Conservation (phyloP, 2,888 invertebrate species). For the Hydraecia micacea region DNA sequence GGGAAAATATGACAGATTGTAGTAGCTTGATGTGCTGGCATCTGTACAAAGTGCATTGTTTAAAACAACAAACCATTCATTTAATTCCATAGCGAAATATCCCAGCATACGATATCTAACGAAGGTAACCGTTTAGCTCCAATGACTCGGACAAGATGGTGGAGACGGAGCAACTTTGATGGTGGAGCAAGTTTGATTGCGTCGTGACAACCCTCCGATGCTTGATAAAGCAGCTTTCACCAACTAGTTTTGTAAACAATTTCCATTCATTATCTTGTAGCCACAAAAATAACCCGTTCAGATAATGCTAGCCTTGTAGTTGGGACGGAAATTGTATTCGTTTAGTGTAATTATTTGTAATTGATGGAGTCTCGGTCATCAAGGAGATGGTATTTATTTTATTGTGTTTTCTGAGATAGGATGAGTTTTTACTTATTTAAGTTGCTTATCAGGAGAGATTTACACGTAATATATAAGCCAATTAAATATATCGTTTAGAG, state of each 20-base stretch:
- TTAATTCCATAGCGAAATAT: slow-evolving; percentile 6
- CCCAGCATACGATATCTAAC: too few relatives aligned
- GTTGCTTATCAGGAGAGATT: too few relatives aligned
- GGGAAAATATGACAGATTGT: too few relatives aligned
- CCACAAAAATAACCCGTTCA: slow-evolving; percentile 24
- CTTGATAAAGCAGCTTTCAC: slow-evolving; percentile 23
- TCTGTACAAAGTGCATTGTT: not conserved
- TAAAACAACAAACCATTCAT: not conserved
- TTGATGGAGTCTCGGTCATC: too few relatives aligned
- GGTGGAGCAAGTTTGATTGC: slow-evolving; percentile 31
- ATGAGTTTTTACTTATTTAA: too few relatives aligned
- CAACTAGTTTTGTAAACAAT: slow-evolving; percentile 51
- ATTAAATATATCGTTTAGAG: too few relatives aligned
- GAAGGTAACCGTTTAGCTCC: not conserved
- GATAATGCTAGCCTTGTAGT: slow-evolving; percentile 9
- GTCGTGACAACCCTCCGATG: not conserved
- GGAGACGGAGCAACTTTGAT: slow-evolving; percentile 27
- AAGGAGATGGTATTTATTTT: too few relatives aligned
- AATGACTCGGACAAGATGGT: slow-evolving; percentile 28
- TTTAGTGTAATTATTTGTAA: slow-evolving; percentile 14
- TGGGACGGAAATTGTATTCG: slow-evolving; percentile 1
- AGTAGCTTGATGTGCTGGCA: too few relatives aligned
- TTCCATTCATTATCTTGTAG: slow-evolving; percentile 32
- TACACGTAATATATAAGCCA: too few relatives aligned
- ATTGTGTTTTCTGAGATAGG: too few relatives aligned